phyloP scores from a whole-genome alignment of 1,140 invertebrate genomes.

The Anadara kagoshimensis region DNA sequence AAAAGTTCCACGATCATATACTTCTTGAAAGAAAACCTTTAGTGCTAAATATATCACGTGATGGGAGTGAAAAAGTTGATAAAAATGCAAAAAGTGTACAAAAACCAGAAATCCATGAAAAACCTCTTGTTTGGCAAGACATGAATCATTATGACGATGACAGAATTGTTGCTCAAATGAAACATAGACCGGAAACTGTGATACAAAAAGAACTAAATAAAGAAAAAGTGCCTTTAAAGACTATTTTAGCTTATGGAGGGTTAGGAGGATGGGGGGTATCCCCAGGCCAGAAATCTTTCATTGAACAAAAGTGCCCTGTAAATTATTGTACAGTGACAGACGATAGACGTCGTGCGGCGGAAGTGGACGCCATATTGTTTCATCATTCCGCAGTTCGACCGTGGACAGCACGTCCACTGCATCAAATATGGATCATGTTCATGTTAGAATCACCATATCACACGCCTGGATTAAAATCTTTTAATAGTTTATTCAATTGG shows the following conservation, averaged over 20 bases:
- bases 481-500: constrained; percentile 92
- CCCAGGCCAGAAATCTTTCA: constrained; percentile 49
- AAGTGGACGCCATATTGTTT: constrained; percentile 63
- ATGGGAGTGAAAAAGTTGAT: no score
- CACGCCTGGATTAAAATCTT: constrained; percentile 80
- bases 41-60: no score
- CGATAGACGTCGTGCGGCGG: constrained; percentile 32
- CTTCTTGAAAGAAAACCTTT: no score
- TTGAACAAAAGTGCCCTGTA: constrained; percentile 61
- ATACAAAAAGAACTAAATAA: constrained; percentile 23
- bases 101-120: no score
- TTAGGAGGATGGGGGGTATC: constrained; percentile 51
- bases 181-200: constrained; percentile 42
- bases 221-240: constrained; percentile 46
- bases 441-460: constrained; percentile 85
- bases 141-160: constrained; percentile 49
- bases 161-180: constrained; percentile 55
- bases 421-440: constrained; percentile 79
- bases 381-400: constrained; percentile 36
- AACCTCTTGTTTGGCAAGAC: constrained; percentile 41
- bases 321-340: constrained; percentile 58
- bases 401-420: constrained; percentile 38
- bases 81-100: no score
- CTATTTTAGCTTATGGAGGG: constrained; percentile 32
- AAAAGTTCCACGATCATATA: no score